These are phyloP conservation scores for Scleropages formosus DNA, from an alignment of 2,797 vertebrate genomes.

Conservation along the genomic window DNA sequence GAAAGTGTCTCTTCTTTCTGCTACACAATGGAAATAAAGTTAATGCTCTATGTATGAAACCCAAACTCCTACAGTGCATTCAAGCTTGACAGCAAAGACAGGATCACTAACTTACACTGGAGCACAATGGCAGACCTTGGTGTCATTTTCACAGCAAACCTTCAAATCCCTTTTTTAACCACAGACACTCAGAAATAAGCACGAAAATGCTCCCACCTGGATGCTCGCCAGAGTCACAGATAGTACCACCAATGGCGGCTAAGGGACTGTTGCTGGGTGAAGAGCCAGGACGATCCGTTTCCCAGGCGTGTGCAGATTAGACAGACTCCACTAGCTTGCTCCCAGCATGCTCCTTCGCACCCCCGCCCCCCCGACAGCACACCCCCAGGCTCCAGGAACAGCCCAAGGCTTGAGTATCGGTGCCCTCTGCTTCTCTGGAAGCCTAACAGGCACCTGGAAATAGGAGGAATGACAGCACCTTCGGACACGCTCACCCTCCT, in stretches of 20 bases:
- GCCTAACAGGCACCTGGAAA: slow-evolving; percentile 4
- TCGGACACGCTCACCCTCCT: neutral
- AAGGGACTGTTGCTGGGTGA: slow-evolving; percentile 20
- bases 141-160: neutral
- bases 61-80: neutral
- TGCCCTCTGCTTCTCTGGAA: neutral
- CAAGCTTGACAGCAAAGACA: neutral
- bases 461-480: neutral
- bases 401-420: neutral
- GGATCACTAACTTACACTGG: neutral
- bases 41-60: no score
- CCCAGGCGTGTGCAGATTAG: neutral
- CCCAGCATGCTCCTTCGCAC: neutral
- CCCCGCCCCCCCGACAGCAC: neutral
- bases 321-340: neutral
- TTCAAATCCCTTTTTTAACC: neutral
- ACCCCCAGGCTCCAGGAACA: slow-evolving; percentile 16
- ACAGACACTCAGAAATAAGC: neutral
- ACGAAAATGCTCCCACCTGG: slow-evolving; percentile 1
- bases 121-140: slow-evolving; percentile 1
- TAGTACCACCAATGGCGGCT: slow-evolving; percentile 2
- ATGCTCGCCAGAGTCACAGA: slow-evolving; percentile 18
- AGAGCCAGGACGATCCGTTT: neutral
- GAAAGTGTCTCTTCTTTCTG: no score
- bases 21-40: no score